These are phyloP conservation scores for Furcifer pardalis DNA, from an alignment of 2,797 vertebrate species.

Conservation along the genomic window DNA sequence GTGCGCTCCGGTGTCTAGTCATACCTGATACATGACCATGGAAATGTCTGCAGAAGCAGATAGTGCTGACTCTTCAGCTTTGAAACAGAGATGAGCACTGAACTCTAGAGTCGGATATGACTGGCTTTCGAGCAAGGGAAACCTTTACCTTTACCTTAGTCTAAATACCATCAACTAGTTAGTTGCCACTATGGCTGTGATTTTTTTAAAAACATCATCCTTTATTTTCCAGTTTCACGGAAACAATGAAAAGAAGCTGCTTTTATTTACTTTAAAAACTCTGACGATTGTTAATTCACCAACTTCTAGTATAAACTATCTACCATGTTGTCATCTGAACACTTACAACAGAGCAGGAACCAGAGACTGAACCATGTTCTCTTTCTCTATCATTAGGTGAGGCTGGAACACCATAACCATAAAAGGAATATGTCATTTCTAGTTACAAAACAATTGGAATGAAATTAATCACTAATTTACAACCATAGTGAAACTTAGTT, in stretches of 20 bases:
- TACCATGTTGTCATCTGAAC: background rate
- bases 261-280: background rate
- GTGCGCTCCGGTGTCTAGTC: too few relatives aligned
- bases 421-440: background rate
- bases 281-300: background rate
- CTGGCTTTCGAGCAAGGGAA: too few relatives aligned
- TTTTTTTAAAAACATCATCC: background rate
- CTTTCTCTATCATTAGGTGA: background rate
- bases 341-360: background rate
- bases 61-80: too few relatives aligned
- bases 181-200: background rate
- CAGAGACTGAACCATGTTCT: background rate
- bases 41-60: too few relatives aligned
- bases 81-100: too few relatives aligned
- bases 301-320: background rate
- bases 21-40: too few relatives aligned
- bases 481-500: background rate
- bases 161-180: background rate
- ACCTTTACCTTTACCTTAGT: too few relatives aligned
- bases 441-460: background rate
- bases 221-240: too few relatives aligned
- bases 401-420: background rate
- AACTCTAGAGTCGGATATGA: too few relatives aligned
- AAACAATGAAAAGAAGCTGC: too few relatives aligned
- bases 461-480: background rate